Conservation (phyloP, 2,113 vertebrate genomes). For the Pheucticus melanocephalus region DNA sequence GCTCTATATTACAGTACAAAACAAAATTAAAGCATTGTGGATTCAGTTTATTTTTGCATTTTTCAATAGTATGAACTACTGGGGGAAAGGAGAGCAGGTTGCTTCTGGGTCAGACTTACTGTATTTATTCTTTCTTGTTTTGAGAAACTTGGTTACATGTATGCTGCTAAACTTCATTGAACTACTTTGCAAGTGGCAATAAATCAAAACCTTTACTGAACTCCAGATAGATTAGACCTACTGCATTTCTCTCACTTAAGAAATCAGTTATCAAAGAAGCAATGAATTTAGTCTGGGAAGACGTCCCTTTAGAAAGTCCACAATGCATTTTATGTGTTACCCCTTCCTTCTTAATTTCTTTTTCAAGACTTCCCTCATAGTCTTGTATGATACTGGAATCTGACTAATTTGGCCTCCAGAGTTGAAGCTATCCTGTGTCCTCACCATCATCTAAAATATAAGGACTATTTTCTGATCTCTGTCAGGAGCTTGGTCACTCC, state of each 20-base stretch:
- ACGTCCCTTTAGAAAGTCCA: neutral
- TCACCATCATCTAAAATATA: neutral
- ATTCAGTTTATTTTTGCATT: neutral
- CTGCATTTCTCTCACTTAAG: neutral
- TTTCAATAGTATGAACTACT: neutral
- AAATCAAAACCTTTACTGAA: neutral
- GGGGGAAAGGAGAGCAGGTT: neutral
- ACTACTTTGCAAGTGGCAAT: neutral
- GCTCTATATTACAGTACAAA: neutral
- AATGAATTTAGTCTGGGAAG: neutral
- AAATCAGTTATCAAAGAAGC: neutral
- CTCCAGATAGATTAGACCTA: neutral
- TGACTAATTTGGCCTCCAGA: neutral
- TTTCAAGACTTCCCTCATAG: neutral
- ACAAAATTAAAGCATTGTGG: neutral
- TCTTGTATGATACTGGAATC: neutral
- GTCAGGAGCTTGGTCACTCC: neutral
- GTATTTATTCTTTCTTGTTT: neutral
- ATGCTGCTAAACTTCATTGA: neutral
- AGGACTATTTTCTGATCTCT: neutral
- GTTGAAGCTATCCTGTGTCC: neutral
- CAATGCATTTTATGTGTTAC: fast-evolving
- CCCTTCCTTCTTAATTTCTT: neutral
- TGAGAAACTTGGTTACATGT: neutral
- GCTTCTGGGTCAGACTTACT: neutral